phyloP scores from a whole-genome alignment of 1,140 invertebrate species.

The Drosophila funebris region DNA sequence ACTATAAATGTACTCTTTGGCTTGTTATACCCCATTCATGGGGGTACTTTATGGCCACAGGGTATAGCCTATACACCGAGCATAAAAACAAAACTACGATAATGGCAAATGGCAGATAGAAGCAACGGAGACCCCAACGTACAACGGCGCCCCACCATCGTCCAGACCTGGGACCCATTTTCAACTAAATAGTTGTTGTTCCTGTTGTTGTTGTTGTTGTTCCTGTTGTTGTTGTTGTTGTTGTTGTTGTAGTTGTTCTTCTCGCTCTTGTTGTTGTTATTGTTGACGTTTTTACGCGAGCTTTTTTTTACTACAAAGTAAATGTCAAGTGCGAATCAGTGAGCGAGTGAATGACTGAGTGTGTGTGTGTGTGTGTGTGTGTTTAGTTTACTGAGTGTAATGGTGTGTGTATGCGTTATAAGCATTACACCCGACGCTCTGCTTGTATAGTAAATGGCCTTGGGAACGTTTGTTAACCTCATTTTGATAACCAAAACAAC shows the following conservation, averaged over 20 bases:
- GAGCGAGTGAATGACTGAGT: slow-evolving; percentile 40
- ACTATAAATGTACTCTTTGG: no score
- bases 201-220: slow-evolving; percentile 4
- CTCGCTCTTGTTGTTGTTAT: slow-evolving; percentile 30
- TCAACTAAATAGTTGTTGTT: slow-evolving; percentile 29
- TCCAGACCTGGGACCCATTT: slow-evolving; percentile 40
- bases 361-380: slow-evolving; percentile 33
- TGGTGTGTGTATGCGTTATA: slow-evolving; percentile 35
- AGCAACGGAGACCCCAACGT: slow-evolving; percentile 3
- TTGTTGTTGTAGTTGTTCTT: slow-evolving; percentile 33
- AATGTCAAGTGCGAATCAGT: slow-evolving; percentile 79
- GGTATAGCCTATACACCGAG: background rate
- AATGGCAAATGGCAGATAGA: slow-evolving; percentile 63
- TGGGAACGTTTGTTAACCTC: slow-evolving; percentile 80
- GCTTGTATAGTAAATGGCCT: slow-evolving; percentile 69
- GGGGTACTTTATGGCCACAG: background rate
- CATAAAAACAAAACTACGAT: slow-evolving; percentile 60
- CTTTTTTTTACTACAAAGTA: slow-evolving; percentile 71
- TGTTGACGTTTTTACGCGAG: slow-evolving; percentile 46
- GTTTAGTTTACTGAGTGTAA: slow-evolving; percentile 27
- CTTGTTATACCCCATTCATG: background rate
- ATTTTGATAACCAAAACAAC: slow-evolving; percentile 70
- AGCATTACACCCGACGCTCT: slow-evolving; percentile 42
- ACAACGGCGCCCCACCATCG: slow-evolving; percentile 7
- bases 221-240: slow-evolving; percentile 30